phyloP scores from a whole-genome alignment of 1,140 invertebrate species.

The Diachasma alloeum region DNA sequence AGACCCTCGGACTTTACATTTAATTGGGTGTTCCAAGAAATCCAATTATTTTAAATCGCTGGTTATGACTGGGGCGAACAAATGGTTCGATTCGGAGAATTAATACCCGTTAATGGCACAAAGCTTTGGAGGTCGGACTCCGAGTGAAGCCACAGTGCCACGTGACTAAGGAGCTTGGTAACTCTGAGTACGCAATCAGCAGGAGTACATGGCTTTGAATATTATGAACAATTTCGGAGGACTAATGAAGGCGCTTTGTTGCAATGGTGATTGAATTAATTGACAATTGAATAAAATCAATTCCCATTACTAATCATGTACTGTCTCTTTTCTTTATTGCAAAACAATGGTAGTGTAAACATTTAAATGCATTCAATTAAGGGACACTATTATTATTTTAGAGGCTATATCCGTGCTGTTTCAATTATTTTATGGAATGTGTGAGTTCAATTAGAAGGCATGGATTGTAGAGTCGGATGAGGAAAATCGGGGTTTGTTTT shows the following conservation, averaged over 20 bases:
- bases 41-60: not conserved
- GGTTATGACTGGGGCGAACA: not conserved
- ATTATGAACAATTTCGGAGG: not conserved
- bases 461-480: no score
- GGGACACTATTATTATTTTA: not conserved
- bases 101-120: not conserved
- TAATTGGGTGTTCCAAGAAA: not conserved
- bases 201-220: not conserved
- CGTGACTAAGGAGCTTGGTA: not conserved
- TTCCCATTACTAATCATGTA: no score
- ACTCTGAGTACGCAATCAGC: not conserved
- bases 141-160: not conserved
- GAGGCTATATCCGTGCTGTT: no score
- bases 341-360: no score
- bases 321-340: no score
- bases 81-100: not conserved
- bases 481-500: no score
- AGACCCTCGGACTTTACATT: no score
- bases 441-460: no score
- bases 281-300: no score
- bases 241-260: not conserved
- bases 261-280: no score
- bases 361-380: no score
- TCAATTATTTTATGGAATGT: no score
- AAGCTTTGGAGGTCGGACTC: not conserved